Percentiles rank a stretch among this genome's conserved stretches.
Evolutionary conservation across 2,113 vertebrate species (phyloP).

Genomic region (Nesoenas mayeri): DNA sequence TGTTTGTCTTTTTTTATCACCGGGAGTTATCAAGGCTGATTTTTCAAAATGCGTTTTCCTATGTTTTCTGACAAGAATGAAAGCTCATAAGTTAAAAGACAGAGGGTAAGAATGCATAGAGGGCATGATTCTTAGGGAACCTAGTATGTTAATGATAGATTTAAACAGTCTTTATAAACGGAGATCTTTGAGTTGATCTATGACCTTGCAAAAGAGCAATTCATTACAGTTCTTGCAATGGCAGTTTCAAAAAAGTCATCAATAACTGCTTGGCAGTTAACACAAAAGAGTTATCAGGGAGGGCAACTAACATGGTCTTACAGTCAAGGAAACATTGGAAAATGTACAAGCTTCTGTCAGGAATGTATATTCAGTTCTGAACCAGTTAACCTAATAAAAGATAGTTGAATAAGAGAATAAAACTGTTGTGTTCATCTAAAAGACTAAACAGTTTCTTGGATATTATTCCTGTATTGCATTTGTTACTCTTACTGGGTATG

Average conservation of each 20-base stretch:
- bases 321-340: not conserved
- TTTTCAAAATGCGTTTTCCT: conserved; percentile 9
- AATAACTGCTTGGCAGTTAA: conserved; percentile 35
- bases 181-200: conserved; percentile 26
- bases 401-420: conserved; percentile 3
- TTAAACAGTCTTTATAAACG: conserved; percentile 1
- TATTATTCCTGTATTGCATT: not conserved
- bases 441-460: not conserved
- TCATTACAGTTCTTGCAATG: conserved; percentile 12
- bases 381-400: not conserved
- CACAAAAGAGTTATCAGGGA: conserved; percentile 1
- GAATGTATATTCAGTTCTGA: not conserved
- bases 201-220: conserved; percentile 22
- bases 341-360: not conserved
- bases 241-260: conserved; percentile 35
- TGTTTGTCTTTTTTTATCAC: conserved; percentile 2
- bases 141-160: conserved; percentile 6
- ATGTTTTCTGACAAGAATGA: conserved; percentile 12
- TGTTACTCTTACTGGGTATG: not conserved
- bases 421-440: not conserved
- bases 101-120: conserved; percentile 2
- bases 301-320: not conserved
- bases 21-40: not conserved
- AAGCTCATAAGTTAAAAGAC: not conserved
- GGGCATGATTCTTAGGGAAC: not conserved